Evolutionary conservation across 2,113 vertebrate species (phyloP), one percentile per base, ranked within the genome.

Genomic region (Dipodomys spectabilis): DNA sequence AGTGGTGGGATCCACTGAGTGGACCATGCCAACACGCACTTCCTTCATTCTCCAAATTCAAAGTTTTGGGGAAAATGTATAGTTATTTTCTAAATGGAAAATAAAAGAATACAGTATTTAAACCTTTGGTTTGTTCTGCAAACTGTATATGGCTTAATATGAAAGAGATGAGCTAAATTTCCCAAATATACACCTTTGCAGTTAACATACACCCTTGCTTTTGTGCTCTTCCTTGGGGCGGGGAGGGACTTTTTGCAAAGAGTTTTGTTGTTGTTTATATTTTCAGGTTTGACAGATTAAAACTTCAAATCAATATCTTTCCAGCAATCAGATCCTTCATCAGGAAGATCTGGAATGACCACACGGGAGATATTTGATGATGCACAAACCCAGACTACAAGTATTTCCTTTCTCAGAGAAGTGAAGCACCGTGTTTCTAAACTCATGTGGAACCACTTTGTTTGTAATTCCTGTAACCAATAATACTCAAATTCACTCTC

Each of bases 401-500:
- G 19, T 68, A n/a, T 8, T 64, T 9, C 7, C 20, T 49, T 75
- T 75, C 18, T 13, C 45, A 65, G 39, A 77, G 39, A 5, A 82
- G 5, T 27, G 10, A 91, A 80, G n/a, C 6, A 53, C n/a, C 65
- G 45, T n/a, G 60, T 88, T 74, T 20, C 22, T 62, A 80, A 82
- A 73, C n/a, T 88, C 53, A 87, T 15, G 60, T 78, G 32, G 81
- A 94, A 81, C 15, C 74, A 64, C 74, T 88, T 78, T 72, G 71
- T 74, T 83, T 90, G 60, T 83, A 86, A 92, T 53, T 87, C 64
- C 75, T 81, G 28, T 82, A 72, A 86, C 64, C 71, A 83, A 35
- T 88, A 94, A 80, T 92, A 62, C 65, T 92, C 84, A 73, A 93
- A 82, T 91, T 95, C 75, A 90, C 82, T 77, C 94, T 78, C 11